Conservation (phyloP, 1,140 invertebrate genomes). For the Venustaconcha ellipsiformis region DNA sequence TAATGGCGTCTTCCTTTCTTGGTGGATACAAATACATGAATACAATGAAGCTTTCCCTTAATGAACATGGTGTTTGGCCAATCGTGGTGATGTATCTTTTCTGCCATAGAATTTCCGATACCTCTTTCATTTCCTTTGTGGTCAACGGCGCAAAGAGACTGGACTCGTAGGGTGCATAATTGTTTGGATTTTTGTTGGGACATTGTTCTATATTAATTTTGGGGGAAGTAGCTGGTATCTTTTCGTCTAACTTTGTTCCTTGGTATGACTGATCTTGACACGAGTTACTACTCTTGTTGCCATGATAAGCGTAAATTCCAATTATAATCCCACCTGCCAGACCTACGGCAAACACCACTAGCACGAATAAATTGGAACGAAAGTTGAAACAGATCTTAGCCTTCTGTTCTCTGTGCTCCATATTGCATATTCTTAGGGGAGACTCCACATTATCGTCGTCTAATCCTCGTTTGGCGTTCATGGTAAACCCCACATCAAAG, state of each 20-base stretch:
- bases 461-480: too few species aligned
- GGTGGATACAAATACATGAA: slow-evolving; percentile 12
- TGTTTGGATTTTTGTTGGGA: slow-evolving; percentile 5
- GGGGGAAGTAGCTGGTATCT: background rate
- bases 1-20: slow-evolving; percentile 10
- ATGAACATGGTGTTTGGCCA: background rate
- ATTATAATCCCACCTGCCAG: slow-evolving; percentile 16
- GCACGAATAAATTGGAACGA: slow-evolving; percentile 8
- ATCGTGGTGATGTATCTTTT: slow-evolving; percentile 7
- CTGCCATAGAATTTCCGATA: slow-evolving; percentile 2
- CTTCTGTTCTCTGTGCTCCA: too few species aligned
- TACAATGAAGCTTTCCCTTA: slow-evolving; percentile 19
- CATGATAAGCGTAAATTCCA: slow-evolving; percentile 23
- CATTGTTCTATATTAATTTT: background rate
- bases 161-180: slow-evolving; percentile 11
- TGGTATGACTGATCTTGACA: too few species aligned
- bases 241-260: too few species aligned
- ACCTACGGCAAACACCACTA: slow-evolving; percentile 18
- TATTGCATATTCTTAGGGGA: too few species aligned
- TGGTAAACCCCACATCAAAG: too few species aligned
- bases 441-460: too few species aligned
- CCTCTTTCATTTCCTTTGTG: slow-evolving; percentile 20
- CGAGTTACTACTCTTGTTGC: background rate
- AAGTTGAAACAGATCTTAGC: background rate
- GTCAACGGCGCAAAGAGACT: slow-evolving; percentile 24